Conservation (phyloP, 2,888 invertebrate species). For the Eupithecia subfuscata region DNA sequence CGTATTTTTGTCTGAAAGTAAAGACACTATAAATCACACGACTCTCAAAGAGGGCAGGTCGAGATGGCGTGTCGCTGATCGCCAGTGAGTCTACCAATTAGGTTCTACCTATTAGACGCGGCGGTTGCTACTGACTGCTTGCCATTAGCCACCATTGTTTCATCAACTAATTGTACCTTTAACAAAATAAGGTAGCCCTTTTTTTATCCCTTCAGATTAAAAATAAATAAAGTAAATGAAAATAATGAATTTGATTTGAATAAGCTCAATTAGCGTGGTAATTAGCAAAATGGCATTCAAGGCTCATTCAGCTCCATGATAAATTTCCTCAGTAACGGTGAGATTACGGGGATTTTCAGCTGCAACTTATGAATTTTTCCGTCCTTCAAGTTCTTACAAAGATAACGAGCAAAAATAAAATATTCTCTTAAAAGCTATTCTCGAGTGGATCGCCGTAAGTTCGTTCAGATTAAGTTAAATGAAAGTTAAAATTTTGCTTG, state of each 20-base stretch:
- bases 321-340: not conserved
- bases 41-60: constrained; percentile 53
- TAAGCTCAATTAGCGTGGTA: not conserved
- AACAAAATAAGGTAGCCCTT: not conserved
- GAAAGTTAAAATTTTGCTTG: constrained; percentile 1
- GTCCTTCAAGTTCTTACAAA: constrained; percentile 15
- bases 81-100: constrained; percentile 54
- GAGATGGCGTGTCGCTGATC: constrained; percentile 61
- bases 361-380: constrained; percentile 18
- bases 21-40: constrained; percentile 52
- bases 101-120: constrained; percentile 67
- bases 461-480: constrained; percentile 21
- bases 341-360: constrained; percentile 12
- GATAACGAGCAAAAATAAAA: constrained; percentile 34
- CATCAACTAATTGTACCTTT: constrained; percentile 55
- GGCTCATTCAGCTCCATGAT: constrained; percentile 4
- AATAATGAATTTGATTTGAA: not conserved
- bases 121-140: constrained; percentile 56
- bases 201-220: not conserved
- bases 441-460: constrained; percentile 27
- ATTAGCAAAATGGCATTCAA: not conserved
- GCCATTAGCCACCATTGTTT: constrained; percentile 65
- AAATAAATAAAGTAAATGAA: not conserved
- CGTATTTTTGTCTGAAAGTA: constrained; percentile 38
- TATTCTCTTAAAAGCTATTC: constrained; percentile 22